Evolutionary conservation across 2,113 vertebrate genomes (phyloP), one percentile per base, ranked within the genome.

Genomic region (Balaeniceps rex): DNA sequence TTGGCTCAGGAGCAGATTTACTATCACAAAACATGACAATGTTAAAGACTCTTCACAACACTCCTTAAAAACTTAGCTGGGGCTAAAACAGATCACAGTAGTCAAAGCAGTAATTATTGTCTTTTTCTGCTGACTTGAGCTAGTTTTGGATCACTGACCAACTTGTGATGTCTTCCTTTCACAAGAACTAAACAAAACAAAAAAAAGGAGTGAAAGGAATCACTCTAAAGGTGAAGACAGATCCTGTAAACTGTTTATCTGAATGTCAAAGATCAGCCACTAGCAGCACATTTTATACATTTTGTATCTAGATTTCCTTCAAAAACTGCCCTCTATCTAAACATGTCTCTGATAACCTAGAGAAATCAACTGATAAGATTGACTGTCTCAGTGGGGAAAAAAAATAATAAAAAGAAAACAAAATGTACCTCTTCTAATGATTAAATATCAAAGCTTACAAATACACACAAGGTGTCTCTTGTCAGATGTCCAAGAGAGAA

Each of bases 251-350:
- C 47, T 55, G 26, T 90, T 97, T 77, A 80, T 82, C 47, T 79
- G 54, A 51, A 42, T 87, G 57, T 90, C 75, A 94, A 94, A 94
- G 51, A 77, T 81, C 80, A 94, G 49, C 68, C 44, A 54, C 34
- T 51, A 93, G 29, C 13, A 36, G 90, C 78, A 93, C 33, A 87
- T 74, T 80, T 89, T 51, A 14, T 78, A 93, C 33, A 87, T 74
- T 80, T 89, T 51, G 12, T 78, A 83, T 16, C 49, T 28, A 92
- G 54, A 75, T 94, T 97, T 95, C 61, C 85, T 96, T 97, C 57
- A 36, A 91, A 95, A 93, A 72, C 31, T 93, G 18, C 16, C 34
- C 42, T 87, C 61, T 95, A 64, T 92, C 86, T 93, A 66, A 95
- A 94, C 55, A 61, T 24, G 29, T 55, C 40, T 29, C 52, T 36